Evolutionary conservation across 2,888 invertebrate genomes (phyloP).

Genomic region (Zonitis immaculata): DNA sequence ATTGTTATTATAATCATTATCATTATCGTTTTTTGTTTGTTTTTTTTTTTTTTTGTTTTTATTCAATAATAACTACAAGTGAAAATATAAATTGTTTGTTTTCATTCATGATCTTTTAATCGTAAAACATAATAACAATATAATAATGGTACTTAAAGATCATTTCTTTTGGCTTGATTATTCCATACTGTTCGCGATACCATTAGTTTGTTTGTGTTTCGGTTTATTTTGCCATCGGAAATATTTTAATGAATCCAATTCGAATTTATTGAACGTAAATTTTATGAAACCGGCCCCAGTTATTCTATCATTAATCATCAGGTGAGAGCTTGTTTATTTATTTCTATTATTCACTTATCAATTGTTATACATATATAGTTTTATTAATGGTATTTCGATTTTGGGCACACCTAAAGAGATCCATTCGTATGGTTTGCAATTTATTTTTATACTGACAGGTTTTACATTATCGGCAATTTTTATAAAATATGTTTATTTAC

Average conservation of each 20-base stretch:
- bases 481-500: constrained; percentile 62
- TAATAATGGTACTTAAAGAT: neutral
- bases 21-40: too few relatives aligned
- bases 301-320: neutral
- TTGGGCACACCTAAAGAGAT: constrained; percentile 69
- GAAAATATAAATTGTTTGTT: too few relatives aligned
- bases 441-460: constrained; percentile 59
- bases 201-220: neutral
- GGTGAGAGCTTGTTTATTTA: neutral
- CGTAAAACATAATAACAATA: too few relatives aligned
- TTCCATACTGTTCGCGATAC: neutral
- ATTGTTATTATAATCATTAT: too few relatives aligned
- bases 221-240: neutral
- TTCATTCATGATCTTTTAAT: too few relatives aligned
- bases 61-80: too few relatives aligned
- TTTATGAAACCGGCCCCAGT: neutral
- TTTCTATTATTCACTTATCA: too few relatives aligned
- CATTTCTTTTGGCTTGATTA: neutral
- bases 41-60: too few relatives aligned
- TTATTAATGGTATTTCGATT: constrained; percentile 67
- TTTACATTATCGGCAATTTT: constrained; percentile 60
- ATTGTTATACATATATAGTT: too few relatives aligned
- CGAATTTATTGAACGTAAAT: neutral
- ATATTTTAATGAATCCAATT: neutral
- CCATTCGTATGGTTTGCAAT: constrained; percentile 71